Evolutionary conservation across 2,888 invertebrate species (phyloP).

Genomic region (Synergus itoensis): DNA sequence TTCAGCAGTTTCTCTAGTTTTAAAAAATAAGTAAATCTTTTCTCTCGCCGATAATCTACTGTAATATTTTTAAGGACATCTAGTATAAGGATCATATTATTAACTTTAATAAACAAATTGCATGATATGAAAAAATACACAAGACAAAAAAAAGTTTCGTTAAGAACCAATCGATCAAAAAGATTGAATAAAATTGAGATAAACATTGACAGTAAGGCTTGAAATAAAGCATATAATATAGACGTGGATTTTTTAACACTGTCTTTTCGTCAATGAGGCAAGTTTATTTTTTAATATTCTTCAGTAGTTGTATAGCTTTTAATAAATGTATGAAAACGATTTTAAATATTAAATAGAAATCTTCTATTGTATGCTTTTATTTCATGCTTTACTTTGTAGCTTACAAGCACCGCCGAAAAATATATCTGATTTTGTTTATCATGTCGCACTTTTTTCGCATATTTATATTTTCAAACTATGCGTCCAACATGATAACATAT

Average conservation of each 20-base stretch:
- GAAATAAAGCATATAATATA: constrained; percentile 1
- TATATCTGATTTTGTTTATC: constrained; percentile 7
- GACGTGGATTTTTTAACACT: neutral
- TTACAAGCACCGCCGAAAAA: neutral
- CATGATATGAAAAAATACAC: constrained; percentile 18
- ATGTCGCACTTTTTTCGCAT: neutral
- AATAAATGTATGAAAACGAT: constrained; percentile 13
- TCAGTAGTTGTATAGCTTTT: constrained; percentile 20
- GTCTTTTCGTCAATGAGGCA: neutral
- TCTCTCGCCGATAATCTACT: constrained; percentile 14
- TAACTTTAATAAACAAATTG: constrained; percentile 21
- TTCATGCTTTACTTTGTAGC: constrained; percentile 18
- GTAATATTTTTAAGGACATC: constrained; percentile 8
- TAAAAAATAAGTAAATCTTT: neutral
- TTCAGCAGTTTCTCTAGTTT: neutral
- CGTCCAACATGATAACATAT: neutral
- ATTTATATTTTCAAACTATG: neutral
- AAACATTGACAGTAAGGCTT: constrained; percentile 10
- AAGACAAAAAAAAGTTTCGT: constrained; percentile 2
- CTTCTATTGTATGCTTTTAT: constrained; percentile 22
- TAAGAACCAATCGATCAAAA: constrained; percentile 24
- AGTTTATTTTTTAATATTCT: constrained; percentile 13
- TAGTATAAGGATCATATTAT: neutral
- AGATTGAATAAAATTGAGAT: constrained; percentile 12
- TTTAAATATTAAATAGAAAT: neutral